phyloP scores from a whole-genome alignment of 2,888 invertebrate species.

The Pycnomerus fuliginosus region DNA sequence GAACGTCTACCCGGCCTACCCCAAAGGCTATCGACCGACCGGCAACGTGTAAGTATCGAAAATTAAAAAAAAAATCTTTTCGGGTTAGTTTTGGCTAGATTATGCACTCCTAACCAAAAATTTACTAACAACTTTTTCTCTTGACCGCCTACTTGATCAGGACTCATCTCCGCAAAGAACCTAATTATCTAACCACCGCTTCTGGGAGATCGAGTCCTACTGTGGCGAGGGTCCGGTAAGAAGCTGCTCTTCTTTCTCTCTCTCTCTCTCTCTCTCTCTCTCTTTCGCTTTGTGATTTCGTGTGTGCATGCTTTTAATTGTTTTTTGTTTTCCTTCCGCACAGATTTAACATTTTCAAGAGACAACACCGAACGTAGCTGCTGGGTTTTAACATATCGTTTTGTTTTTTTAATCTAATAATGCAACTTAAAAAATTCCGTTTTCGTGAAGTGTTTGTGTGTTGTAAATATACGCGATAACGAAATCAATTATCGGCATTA shows the following conservation, averaged over 20 bases:
- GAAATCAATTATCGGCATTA: too few species aligned
- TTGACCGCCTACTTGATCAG: conserved; percentile 29
- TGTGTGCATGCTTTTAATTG: conserved; percentile 12
- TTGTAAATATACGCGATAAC: too few species aligned
- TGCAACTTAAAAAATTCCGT: too few species aligned
- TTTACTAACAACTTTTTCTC: conserved; percentile 17
- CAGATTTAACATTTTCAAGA: too few species aligned
- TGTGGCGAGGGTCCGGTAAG: conserved; percentile 42
- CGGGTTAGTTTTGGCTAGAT: neutral
- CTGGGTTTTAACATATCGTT: conserved; percentile 1
- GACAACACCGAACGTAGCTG: too few species aligned
- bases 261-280: neutral
- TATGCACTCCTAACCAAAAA: neutral
- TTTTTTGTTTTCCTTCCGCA: conserved; percentile 10
- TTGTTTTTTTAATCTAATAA: too few species aligned
- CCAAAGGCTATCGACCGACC: conserved; percentile 54
- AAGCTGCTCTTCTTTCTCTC: conserved; percentile 6
- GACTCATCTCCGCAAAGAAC: conserved; percentile 43
- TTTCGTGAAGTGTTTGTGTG: too few species aligned
- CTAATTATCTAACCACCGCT: conserved; percentile 45
- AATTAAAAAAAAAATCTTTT: too few species aligned
- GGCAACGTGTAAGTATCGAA: conserved; percentile 53
- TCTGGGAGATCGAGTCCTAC: conserved; percentile 49
- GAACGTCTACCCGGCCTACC: conserved; percentile 54
- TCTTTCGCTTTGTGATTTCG: conserved; percentile 10